Evolutionary conservation across 2,888 invertebrate species (phyloP), one percentile per base, ranked within the genome.

Genomic region (Nebria salina): DNA sequence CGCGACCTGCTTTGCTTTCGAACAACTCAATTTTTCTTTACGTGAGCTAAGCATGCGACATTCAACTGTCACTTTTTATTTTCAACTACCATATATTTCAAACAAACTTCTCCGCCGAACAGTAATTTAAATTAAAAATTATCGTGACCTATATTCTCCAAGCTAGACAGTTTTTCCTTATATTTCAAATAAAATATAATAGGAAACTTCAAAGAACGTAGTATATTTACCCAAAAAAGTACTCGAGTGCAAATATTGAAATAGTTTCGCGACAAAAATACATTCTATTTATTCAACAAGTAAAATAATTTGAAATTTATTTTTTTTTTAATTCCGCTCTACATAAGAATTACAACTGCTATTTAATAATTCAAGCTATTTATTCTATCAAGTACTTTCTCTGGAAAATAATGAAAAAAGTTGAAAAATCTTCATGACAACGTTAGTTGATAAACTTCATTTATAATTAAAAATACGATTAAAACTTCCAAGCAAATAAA

Each of bases 1-100:
- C 81, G 81, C 81, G 68, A 81, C 64, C 54, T 64, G 11, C 8
- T 70, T 26, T 41, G n/a, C 34, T 65, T 64, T 8, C 11, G 65
- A 78, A 81, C 81, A 76, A 76, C 81, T 81, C 76, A 81, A 81
- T 81, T 76, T 79, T 77, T 54, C 25, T 41, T 65, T 72, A 26
- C 26, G 25, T 72, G n/a, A 54, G 54, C 54, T 54, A 11, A 54
- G 13, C 54, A 54, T 54, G 54, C 54, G 13, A 34, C 34, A 34
- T 34, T 34, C 34, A 34, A 34, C 34, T 34, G 34, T 34, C 34
- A 34, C 2, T 34, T 34, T 13, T 54, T 13, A 54, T 54, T 54
- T 54, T 11, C 54, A 8, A 54, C 13, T 13, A 54, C 54, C 54
- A 54, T 54, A 54, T 54, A 11, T 54, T 54, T 54, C 8, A 8